Evolutionary conservation across 2,888 invertebrate species (phyloP).

Genomic region (Ischnura elegans): DNA sequence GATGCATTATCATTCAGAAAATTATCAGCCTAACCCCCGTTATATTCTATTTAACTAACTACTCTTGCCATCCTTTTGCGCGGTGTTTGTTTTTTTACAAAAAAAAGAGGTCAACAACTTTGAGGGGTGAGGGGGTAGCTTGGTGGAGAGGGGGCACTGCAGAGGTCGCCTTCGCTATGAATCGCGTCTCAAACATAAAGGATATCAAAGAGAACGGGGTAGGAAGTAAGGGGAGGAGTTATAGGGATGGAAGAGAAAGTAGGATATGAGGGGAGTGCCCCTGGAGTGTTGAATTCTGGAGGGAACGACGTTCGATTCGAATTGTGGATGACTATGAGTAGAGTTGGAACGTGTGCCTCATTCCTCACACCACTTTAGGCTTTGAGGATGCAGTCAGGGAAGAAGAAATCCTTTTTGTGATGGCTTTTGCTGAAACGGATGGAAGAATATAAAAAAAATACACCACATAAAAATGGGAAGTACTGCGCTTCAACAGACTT

Average conservation of each 20-base stretch:
- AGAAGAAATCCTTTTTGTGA: not conserved
- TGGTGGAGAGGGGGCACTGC: not conserved
- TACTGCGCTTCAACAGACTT: not conserved
- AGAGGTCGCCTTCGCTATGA: conserved; percentile 44
- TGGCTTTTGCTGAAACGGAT: not conserved
- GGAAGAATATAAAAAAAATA: not conserved
- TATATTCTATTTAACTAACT: too few relatives aligned
- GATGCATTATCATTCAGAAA: too few relatives aligned
- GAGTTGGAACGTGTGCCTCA: conserved; percentile 34
- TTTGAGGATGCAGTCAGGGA: not conserved
- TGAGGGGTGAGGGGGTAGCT: too few relatives aligned
- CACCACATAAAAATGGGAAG: not conserved
- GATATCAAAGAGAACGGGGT: conserved; percentile 14
- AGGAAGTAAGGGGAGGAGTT: not conserved
- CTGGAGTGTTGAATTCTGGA: not conserved
- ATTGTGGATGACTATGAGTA: not conserved
- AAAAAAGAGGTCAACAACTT: not conserved
- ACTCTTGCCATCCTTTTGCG: not conserved
- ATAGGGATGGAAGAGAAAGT: not conserved
- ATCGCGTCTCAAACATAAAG: conserved; percentile 60
- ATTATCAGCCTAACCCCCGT: not conserved
- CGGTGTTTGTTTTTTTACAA: not conserved
- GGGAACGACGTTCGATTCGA: conserved; percentile 36
- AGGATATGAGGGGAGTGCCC: not conserved
- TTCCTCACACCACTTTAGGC: not conserved